These are phyloP conservation scores for Rousettus leschenaultii DNA, from an alignment of 2,113 vertebrate species.

Conservation along the genomic window DNA sequence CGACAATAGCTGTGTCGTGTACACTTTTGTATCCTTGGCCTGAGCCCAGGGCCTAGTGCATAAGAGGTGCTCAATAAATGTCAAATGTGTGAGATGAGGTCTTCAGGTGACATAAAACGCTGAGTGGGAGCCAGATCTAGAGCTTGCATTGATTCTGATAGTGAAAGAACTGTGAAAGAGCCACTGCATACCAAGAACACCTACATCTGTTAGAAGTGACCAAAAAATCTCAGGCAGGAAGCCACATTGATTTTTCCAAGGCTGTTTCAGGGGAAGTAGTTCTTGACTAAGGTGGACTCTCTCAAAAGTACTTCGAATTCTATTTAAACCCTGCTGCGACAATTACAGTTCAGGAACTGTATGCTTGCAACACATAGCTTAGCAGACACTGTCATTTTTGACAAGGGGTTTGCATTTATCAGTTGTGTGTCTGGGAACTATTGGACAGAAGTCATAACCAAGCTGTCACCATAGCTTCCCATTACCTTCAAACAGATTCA, in stretches of 20 bases:
- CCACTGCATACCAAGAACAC: background rate
- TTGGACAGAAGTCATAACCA: constrained; percentile 24
- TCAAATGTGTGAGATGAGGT: background rate
- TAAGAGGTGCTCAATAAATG: background rate
- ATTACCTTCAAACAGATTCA: constrained; percentile 34
- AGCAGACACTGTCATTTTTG: constrained; percentile 50
- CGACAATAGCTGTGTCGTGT: background rate
- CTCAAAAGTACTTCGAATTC: constrained; percentile 34
- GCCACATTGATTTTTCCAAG: constrained; percentile 44
- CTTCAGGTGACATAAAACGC: background rate
- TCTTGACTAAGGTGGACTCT: constrained; percentile 38
- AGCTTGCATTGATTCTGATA: background rate
- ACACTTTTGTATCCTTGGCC: background rate
- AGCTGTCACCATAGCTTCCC: background rate
- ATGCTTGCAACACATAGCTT: background rate
- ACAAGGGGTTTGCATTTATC: constrained; percentile 46
- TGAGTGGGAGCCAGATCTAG: background rate
- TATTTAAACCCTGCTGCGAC: constrained; percentile 40
- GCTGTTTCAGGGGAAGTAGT: constrained; percentile 6
- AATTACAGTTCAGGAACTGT: constrained; percentile 50
- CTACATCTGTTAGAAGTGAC: background rate
- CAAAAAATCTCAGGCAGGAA: constrained; percentile 26
- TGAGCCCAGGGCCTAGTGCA: background rate
- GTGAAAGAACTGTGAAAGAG: background rate
- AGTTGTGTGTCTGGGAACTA: background rate